A percentile compares a stretch with the other conserved stretches of the same genome.
Evolutionary conservation across 2,797 vertebrate genomes (phyloP).

Genomic region (Galagoides demidoff): DNA sequence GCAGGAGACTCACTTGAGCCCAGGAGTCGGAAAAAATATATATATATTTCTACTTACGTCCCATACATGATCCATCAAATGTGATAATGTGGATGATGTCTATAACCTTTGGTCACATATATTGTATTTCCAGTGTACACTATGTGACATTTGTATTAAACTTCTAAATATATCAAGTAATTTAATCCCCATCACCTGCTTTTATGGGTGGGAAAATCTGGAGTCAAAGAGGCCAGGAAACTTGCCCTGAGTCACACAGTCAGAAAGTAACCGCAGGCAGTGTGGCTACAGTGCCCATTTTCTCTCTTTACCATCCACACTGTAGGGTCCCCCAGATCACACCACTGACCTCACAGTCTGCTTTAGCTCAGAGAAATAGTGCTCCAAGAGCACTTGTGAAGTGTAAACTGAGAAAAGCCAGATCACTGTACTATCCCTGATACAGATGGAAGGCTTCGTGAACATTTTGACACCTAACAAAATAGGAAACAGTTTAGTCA

Average conservation of each 20-base stretch:
- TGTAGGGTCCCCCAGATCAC: not conserved
- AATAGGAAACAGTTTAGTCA: not conserved
- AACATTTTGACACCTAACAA: not conserved
- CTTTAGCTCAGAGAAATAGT: not conserved
- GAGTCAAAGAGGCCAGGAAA: not conserved
- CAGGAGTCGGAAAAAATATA: no score
- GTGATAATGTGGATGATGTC: not conserved
- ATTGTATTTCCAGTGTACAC: not conserved
- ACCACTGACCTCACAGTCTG: not conserved
- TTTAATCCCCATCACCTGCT: not conserved
- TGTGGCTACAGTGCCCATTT: not conserved
- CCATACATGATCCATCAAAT: not conserved
- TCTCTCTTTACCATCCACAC: fast-evolving
- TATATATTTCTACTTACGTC: not conserved
- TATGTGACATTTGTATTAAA: not conserved
- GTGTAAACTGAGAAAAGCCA: not conserved
- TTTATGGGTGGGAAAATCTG: not conserved
- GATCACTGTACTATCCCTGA: not conserved
- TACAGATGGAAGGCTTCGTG: not conserved
- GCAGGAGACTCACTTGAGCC: no score
- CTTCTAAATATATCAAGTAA: not conserved
- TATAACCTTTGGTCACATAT: no score
- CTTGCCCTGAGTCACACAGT: not conserved
- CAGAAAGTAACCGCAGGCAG: not conserved
- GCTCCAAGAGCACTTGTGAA: not conserved